These are phyloP conservation scores for Drosophila chauvacae DNA, from an alignment of 1,140 invertebrate species.

Conservation along the genomic window DNA sequence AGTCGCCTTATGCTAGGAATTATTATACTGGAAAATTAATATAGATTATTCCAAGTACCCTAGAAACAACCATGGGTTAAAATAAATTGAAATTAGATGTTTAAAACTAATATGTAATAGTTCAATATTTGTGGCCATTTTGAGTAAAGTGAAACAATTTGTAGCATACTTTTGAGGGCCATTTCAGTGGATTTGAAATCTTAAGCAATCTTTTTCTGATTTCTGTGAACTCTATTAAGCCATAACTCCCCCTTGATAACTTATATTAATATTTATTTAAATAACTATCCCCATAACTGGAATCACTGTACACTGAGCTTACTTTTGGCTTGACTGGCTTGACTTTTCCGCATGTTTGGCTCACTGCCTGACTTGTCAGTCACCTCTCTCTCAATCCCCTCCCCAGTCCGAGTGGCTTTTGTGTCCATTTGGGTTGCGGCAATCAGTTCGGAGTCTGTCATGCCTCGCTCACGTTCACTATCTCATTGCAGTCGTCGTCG, in stretches of 20 bases:
- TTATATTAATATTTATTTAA: not conserved
- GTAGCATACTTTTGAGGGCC: too few species aligned
- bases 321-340: constrained; percentile 44
- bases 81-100: too few species aligned
- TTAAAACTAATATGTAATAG: too few species aligned
- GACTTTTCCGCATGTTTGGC: constrained; percentile 71
- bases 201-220: too few species aligned
- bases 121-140: not conserved
- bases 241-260: too few species aligned
- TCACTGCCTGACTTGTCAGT: constrained; percentile 44
- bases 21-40: too few species aligned
- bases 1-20: too few species aligned
- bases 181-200: too few species aligned
- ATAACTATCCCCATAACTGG: not conserved
- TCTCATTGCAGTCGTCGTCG: constrained; percentile 49
- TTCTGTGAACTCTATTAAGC: too few species aligned
- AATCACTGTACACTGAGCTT: constrained; percentile 25
- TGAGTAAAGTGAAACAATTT: not conserved
- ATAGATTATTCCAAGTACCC: too few species aligned
- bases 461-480: constrained; percentile 56
- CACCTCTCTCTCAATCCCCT: not conserved
- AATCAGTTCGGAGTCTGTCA: constrained; percentile 59
- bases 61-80: too few species aligned
- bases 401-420: constrained; percentile 19
- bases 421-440: constrained; percentile 48